Evolutionary conservation across 2,888 invertebrate genomes (phyloP).

Genomic region (Lycophotia porphyrea): DNA sequence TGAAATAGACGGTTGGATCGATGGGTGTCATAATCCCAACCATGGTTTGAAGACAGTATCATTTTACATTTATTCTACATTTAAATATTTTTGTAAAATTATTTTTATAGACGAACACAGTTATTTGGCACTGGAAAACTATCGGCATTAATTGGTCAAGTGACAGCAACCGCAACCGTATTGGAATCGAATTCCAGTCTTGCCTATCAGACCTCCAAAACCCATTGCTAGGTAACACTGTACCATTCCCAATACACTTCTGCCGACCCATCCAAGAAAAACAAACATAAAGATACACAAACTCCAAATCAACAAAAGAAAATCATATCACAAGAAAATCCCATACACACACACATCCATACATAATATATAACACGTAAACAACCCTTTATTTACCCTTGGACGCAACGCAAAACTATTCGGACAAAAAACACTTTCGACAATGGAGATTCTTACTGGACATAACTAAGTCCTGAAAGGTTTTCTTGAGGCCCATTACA

Average conservation of each 20-base stretch:
- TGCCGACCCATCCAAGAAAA: background rate
- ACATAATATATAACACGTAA: conserved; percentile 37
- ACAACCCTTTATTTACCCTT: conserved; percentile 29
- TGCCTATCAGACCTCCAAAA: background rate
- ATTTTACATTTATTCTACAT: too few species aligned
- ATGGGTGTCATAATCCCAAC: too few species aligned
- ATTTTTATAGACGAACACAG: too few species aligned
- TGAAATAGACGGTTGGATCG: too few species aligned
- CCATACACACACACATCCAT: conserved; percentile 10
- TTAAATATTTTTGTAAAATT: background rate
- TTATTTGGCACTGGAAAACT: too few species aligned
- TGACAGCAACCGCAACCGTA: too few species aligned
- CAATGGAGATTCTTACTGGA: conserved; percentile 59
- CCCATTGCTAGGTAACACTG: background rate
- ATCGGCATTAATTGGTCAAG: too few species aligned
- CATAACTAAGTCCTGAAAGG: conserved; percentile 62
- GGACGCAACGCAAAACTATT: conserved; percentile 39
- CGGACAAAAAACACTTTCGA: conserved; percentile 51
- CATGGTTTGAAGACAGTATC: background rate
- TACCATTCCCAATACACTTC: background rate
- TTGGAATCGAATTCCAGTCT: background rate
- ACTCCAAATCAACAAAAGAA: conserved; percentile 18
- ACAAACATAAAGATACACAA: background rate
- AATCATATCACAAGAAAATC: conserved; percentile 13
- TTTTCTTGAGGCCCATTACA: conserved; percentile 62